These are phyloP conservation scores for Papio anubis DNA, from an alignment of 2,113 vertebrate species.

Conservation along the genomic window DNA sequence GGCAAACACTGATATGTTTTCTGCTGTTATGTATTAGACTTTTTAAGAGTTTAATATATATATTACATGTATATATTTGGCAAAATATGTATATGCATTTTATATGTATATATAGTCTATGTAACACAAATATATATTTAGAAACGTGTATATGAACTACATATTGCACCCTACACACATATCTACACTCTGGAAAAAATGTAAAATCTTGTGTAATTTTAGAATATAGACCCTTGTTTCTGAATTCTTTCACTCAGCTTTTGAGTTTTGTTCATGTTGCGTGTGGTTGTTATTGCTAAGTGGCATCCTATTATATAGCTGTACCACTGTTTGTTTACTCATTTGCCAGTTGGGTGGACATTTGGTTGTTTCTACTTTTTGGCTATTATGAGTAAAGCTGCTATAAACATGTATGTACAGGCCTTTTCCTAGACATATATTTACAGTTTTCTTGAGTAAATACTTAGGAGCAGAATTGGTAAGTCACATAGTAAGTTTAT, in stretches of 20 bases:
- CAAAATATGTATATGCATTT: not conserved
- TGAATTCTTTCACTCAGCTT: not conserved
- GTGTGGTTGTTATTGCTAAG: not conserved
- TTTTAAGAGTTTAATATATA: not conserved
- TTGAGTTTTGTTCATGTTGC: not conserved
- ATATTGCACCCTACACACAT: not conserved
- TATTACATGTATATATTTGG: not conserved
- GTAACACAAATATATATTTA: not conserved
- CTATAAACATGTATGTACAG: not conserved
- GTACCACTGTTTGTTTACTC: not conserved
- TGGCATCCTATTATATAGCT: not conserved
- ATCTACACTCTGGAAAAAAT: not conserved
- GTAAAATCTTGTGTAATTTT: not conserved
- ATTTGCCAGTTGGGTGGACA: not conserved
- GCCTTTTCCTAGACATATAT: not conserved
- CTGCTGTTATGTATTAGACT: not conserved
- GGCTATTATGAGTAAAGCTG: not conserved
- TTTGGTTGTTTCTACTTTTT: not conserved
- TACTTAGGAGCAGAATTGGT: not conserved
- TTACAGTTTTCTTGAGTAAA: not conserved
- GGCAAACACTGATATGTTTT: not conserved
- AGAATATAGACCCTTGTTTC: not conserved
- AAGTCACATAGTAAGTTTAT: not conserved
- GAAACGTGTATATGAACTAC: not conserved
- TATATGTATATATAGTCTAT: not conserved